A percentile compares a stretch with the other conserved stretches of the same genome.
phyloP scores from a whole-genome alignment of 2,888 invertebrate species.

The Malthinus seriepunctatus region DNA sequence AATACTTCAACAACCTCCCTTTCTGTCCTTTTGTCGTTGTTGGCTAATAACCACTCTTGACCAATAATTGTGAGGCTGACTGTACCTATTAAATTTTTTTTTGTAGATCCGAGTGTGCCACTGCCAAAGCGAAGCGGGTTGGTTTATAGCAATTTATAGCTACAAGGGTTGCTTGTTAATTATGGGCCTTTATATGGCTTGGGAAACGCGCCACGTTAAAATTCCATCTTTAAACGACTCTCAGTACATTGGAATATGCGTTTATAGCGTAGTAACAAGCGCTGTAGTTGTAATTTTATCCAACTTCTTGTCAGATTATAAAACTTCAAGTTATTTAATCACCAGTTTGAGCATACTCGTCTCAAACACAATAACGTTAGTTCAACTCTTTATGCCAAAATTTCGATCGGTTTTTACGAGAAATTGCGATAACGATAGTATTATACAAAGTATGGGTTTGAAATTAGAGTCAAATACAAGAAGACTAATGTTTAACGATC shows the following conservation, averaged over 20 bases:
- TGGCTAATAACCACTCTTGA: too few relatives aligned
- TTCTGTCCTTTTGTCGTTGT: too few relatives aligned
- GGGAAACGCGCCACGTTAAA: slow-evolving; percentile 92
- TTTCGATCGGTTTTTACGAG: slow-evolving; percentile 71
- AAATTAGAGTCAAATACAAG: slow-evolving; percentile 88
- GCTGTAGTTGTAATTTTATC: slow-evolving; percentile 85
- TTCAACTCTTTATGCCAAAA: slow-evolving; percentile 86
- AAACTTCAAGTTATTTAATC: slow-evolving; percentile 78
- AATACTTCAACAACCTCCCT: too few relatives aligned
- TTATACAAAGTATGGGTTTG: slow-evolving; percentile 86
- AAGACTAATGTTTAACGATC: slow-evolving; percentile 65
- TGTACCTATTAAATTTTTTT: too few relatives aligned
- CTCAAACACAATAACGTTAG: slow-evolving; percentile 84
- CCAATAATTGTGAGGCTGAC: too few relatives aligned
- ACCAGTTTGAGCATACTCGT: slow-evolving; percentile 82
- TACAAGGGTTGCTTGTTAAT: slow-evolving; percentile 88
- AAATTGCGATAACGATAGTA: slow-evolving; percentile 74
- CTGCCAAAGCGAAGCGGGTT: slow-evolving; percentile 84
- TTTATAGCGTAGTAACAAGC: slow-evolving; percentile 89
- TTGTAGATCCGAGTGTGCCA: slow-evolving; percentile 88
- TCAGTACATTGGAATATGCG: slow-evolving; percentile 90
- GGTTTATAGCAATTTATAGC: slow-evolving; percentile 87
- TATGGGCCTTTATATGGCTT: slow-evolving; percentile 94
- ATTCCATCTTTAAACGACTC: slow-evolving; percentile 92
- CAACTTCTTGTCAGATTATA: slow-evolving; percentile 83